Conservation (phyloP, 2,888 invertebrate genomes). For the Cephus sareptanus region DNA sequence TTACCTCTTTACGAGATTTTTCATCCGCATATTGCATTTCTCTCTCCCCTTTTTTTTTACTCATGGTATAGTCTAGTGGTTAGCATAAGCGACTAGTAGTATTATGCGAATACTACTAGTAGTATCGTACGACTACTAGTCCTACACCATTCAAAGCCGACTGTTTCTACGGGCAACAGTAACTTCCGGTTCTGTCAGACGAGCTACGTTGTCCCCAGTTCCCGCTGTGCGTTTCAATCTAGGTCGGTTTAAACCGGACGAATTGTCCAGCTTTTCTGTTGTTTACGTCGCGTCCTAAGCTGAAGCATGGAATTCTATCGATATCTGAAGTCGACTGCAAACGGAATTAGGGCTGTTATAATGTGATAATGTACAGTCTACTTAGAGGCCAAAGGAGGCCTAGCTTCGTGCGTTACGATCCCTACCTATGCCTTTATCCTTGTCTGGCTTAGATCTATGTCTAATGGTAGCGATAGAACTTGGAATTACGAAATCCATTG, state of each 20-base stretch:
- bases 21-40: background rate
- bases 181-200: background rate
- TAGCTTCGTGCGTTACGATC: background rate
- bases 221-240: background rate
- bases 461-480: background rate
- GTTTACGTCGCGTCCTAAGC: background rate
- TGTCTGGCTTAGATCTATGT: background rate
- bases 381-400: background rate
- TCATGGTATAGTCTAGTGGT: background rate
- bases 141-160: background rate
- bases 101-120: background rate
- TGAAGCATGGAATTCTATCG: background rate
- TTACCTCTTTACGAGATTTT: background rate
- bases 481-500: background rate
- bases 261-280: background rate
- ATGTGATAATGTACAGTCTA: background rate
- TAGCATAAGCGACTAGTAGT: background rate
- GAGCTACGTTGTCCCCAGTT: background rate
- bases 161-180: background rate
- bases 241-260: background rate
- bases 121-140: too few relatives aligned
- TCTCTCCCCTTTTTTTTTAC: background rate
- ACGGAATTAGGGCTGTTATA: background rate
- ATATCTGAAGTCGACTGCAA: background rate
- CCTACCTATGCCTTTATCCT: background rate